Evolutionary conservation across 2,113 vertebrate genomes (phyloP).

Genomic region (Parotia lawesii): DNA sequence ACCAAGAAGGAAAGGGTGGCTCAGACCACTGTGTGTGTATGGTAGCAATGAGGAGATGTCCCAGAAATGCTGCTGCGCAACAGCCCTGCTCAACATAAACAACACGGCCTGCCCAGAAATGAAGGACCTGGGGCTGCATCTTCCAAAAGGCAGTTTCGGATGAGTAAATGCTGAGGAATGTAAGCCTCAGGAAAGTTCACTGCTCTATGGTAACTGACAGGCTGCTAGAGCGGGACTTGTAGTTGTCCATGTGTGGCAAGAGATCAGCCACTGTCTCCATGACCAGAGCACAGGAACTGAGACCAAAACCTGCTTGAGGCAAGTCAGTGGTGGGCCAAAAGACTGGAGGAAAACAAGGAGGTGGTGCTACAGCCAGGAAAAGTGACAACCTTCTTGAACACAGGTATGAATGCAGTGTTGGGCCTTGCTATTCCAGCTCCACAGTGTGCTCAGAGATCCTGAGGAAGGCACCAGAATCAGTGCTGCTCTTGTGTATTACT

Average conservation of each 20-base stretch:
- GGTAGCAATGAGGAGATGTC: neutral
- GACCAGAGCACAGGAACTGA: neutral
- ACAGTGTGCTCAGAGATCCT: neutral
- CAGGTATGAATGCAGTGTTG: neutral
- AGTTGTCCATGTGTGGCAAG: neutral
- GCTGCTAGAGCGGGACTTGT: neutral
- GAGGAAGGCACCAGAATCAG: neutral
- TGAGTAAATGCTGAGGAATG: constrained; percentile 2
- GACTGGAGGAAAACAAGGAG: neutral
- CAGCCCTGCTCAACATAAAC: neutral
- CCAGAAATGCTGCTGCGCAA: neutral
- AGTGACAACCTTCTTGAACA: neutral
- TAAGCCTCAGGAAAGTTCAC: neutral
- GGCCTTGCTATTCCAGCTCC: neutral
- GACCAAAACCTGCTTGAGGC: neutral
- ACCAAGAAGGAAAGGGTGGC: neutral
- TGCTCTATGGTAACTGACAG: neutral
- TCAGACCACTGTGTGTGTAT: accelerated
- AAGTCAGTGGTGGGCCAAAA: neutral
- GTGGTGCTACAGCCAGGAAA: neutral
- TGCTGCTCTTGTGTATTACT: accelerated
- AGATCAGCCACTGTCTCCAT: neutral
- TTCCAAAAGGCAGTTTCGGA: neutral
- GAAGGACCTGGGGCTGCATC: neutral
- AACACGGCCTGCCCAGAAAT: neutral